These are phyloP conservation scores for Eueremaeus valkanovi DNA, from an alignment of 2,888 invertebrate species.

Conservation along the genomic window DNA sequence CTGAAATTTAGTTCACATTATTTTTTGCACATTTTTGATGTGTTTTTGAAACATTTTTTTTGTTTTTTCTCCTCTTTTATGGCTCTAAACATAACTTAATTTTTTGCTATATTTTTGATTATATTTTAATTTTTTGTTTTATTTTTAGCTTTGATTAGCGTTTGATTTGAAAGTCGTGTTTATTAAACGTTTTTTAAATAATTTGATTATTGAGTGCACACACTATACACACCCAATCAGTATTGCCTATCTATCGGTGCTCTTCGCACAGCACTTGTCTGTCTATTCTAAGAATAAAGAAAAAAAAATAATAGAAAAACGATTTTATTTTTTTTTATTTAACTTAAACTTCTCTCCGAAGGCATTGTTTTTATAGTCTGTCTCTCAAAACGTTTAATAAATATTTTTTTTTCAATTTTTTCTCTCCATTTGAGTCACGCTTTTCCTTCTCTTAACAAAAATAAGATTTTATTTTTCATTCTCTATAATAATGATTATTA, in stretches of 20 bases:
- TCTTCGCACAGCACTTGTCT: not conserved
- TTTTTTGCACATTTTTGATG: too few species aligned
- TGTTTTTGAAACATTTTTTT: too few species aligned
- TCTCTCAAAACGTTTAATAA: not conserved
- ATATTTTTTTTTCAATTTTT: not conserved
- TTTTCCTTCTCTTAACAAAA: not conserved
- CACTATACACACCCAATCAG: too few species aligned
- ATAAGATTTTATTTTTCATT: not conserved
- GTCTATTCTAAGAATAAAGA: too few species aligned
- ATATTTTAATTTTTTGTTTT: too few species aligned
- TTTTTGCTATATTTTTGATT: too few species aligned
- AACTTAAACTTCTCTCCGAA: not conserved
- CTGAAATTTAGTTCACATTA: too few species aligned
- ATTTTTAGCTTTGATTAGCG: not conserved
- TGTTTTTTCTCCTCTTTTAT: too few species aligned
- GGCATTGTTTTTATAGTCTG: not conserved
- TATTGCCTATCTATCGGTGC: too few species aligned
- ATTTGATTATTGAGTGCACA: not conserved
- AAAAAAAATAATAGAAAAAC: too few species aligned
- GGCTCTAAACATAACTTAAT: too few species aligned
- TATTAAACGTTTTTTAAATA: not conserved
- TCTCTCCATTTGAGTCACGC: not conserved
- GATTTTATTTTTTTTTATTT: too few species aligned
- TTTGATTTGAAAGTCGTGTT: not conserved
- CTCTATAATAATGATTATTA: slow-evolving; percentile 10